These are phyloP conservation scores for Craseonycteris thonglongyai DNA, from an alignment of 2,113 vertebrate species.

Conservation along the genomic window DNA sequence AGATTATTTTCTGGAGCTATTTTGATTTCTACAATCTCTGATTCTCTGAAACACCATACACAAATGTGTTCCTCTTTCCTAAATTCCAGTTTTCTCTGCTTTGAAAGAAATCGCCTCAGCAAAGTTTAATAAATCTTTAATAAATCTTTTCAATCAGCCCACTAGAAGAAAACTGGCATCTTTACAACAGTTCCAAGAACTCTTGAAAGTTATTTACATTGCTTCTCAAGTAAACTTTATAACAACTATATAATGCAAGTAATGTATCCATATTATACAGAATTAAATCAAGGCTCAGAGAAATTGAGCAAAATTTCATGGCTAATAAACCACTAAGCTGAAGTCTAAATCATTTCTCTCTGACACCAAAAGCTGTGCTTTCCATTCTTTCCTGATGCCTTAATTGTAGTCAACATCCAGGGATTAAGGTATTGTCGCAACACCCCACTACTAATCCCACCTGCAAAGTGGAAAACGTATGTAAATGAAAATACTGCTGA, in stretches of 20 bases:
- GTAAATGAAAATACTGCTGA: background rate
- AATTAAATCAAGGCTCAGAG: conserved; percentile 15
- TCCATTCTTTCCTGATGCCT: background rate
- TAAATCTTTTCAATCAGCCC: background rate
- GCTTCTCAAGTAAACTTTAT: background rate
- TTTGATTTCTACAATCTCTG: background rate
- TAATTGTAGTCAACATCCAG: background rate
- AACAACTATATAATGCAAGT: background rate
- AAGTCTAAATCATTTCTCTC: background rate
- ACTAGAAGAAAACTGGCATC: background rate
- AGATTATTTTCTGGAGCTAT: background rate
- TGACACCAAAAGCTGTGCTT: background rate
- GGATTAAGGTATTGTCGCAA: background rate
- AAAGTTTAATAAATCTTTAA: conserved; percentile 40
- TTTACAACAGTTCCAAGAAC: background rate
- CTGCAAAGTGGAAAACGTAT: background rate
- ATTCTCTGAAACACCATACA: background rate
- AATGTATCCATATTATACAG: background rate
- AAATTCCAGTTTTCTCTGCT: background rate
- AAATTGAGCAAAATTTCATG: background rate
- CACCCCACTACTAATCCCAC: background rate
- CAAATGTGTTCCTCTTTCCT: background rate
- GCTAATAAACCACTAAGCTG: conserved; percentile 14
- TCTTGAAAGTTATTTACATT: background rate
- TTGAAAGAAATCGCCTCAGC: background rate